Base-by-base conservation (phyloP, 2,113 vertebrate genomes). In the Coptodon rendalli region DNA sequence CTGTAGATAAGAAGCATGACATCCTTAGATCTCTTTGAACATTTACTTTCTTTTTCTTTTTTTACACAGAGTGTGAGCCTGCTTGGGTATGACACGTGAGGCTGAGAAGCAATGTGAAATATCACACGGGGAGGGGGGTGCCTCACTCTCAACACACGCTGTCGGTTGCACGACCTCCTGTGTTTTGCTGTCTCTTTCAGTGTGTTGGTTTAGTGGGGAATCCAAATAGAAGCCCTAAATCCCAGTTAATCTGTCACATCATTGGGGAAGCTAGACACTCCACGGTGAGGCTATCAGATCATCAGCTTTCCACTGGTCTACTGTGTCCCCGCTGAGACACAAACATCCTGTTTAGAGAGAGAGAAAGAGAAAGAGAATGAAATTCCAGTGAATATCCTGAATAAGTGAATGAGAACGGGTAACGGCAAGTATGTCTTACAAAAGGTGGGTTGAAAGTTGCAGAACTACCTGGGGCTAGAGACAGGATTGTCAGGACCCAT, bases 301-400 rank as follows among this genome's bases (percentile, higher is more conserved):
- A 96, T 96, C 95, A 91, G 89, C 87, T 92, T 90, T 95, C 89
- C 88, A 83, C 90, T 93, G 87, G 85, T 94, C 93, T 86, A 59
- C 71, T 89, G 87, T 71, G 9, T 85, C 86, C 87, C 93, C 86
- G 7, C 89, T 91, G 93, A 94, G 93, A 94, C 93, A 92, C 94
- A 95, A 95, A 96, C 96, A 96, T 97, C 96, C 96, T 96, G 96
- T 97, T 95, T 95, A 92, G 84, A 90, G 87, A 85, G 92, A 81
- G 89, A 89, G 90, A 43, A 81, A 76, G 88, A 84, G 83, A 87
- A 56, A 81, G 68, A 84, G 61, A 59, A 61, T 59, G 76, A 80
- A 50, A 85, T n/a, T 82, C 53, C 63, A 71, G 22, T 14, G 24
- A 11, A 59, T 86, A 57, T 82, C 4, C 17, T 38, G 54, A 24